These are phyloP conservation scores for Carassius auratus DNA, from an alignment of 2,113 vertebrate genomes.

Conservation along the genomic window DNA sequence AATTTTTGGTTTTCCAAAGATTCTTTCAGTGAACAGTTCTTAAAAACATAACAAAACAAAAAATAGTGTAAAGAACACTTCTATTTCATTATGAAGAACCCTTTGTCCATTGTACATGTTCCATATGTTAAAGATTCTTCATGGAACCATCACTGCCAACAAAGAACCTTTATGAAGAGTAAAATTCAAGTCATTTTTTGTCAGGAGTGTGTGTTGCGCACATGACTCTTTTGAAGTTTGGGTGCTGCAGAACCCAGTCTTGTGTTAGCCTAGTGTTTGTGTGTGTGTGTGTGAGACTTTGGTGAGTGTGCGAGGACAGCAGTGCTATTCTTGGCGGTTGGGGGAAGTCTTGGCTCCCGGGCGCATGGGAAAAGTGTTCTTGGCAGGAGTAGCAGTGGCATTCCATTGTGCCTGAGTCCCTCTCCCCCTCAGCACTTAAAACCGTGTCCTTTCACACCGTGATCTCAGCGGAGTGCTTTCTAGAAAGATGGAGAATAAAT, in stretches of 20 bases:
- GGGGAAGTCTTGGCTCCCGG: conserved; percentile 76
- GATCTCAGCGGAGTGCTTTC: conserved; percentile 34
- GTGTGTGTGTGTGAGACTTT: conserved; percentile 9
- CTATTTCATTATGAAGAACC: too few species aligned
- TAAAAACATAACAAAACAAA: too few species aligned
- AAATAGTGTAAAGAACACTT: too few species aligned
- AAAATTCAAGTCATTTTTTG: neutral
- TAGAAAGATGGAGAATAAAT: conserved; percentile 46
- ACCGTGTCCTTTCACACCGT: conserved; percentile 57
- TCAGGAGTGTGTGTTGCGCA: conserved; percentile 25
- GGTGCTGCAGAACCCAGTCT: conserved; percentile 31
- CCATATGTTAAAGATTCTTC: too few species aligned
- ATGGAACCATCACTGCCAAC: neutral
- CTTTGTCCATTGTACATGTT: too few species aligned
- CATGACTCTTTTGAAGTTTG: conserved; percentile 21
- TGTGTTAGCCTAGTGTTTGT: conserved; percentile 32
- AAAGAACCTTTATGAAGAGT: neutral
- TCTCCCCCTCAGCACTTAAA: conserved; percentile 52
- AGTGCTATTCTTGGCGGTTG: conserved; percentile 76
- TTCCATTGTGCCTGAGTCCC: conserved; percentile 71
- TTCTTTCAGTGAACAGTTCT: too few species aligned
- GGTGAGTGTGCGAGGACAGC: conserved; percentile 56
- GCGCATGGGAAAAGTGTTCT: conserved; percentile 80
- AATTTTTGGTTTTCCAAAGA: too few species aligned
- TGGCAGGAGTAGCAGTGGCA: conserved; percentile 71